Evolutionary conservation across 2,797 vertebrate species (phyloP).

Genomic region (Tolypeutes matacus): DNA sequence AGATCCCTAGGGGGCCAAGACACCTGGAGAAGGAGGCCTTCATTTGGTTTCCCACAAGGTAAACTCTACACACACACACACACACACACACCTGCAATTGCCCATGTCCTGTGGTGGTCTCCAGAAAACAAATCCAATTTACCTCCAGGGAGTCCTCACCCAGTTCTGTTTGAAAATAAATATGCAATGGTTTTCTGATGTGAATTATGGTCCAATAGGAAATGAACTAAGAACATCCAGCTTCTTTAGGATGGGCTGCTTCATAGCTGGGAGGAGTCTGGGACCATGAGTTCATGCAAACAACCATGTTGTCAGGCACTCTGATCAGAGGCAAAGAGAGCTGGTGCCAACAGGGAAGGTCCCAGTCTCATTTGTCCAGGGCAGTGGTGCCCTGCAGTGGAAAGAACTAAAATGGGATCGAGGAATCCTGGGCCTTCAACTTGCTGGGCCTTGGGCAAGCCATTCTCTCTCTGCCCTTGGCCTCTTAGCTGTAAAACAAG

Average conservation of each 20-base stretch:
- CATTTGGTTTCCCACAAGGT: conserved; percentile 71
- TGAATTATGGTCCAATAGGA: conserved; percentile 88
- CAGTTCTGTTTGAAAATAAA: conserved; percentile 84
- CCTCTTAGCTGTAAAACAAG: conserved; percentile 18
- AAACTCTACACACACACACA: conserved; percentile 52
- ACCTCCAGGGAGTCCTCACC: conserved; percentile 81
- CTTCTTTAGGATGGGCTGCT: conserved; percentile 83
- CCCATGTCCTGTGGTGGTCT: conserved; percentile 74
- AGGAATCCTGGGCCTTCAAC: conserved; percentile 46
- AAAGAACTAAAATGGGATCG: background rate
- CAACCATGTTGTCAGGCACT: conserved; percentile 23
- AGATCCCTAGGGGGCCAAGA: conserved; percentile 57
- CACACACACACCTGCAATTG: conserved; percentile 55
- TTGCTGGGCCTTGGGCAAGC: background rate
- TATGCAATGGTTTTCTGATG: conserved; percentile 87
- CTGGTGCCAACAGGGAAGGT: background rate
- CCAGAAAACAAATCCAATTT: conserved; percentile 83
- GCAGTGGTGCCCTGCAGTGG: background rate
- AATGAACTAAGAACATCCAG: conserved; percentile 87
- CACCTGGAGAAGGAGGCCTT: conserved; percentile 12
- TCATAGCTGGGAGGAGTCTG: conserved; percentile 76
- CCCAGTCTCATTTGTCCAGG: background rate
- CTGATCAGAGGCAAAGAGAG: background rate
- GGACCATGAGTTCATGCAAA: conserved; percentile 52
- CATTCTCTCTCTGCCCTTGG: background rate